Conservation (phyloP, 2,888 invertebrate species). For the Aproaerema taeniolella region DNA sequence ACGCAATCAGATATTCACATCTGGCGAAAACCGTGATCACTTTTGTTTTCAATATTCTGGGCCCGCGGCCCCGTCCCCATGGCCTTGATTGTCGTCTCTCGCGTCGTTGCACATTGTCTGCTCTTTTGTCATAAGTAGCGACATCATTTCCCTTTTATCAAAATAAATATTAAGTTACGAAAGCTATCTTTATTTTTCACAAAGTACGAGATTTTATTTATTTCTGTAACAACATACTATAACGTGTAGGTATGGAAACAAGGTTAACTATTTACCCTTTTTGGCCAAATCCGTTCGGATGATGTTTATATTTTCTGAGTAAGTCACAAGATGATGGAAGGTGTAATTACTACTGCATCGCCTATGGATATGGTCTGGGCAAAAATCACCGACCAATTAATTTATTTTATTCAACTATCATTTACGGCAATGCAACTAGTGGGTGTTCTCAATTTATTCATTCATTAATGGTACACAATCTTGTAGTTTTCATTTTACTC, state of each 20-base stretch:
- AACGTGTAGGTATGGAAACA: slow-evolving; percentile 38
- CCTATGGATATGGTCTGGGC: slow-evolving; percentile 12
- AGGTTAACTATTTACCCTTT: slow-evolving; percentile 42
- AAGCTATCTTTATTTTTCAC: slow-evolving; percentile 39
- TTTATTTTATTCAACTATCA: slow-evolving; percentile 15
- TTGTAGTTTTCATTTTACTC: no score
- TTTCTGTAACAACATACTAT: slow-evolving; percentile 25
- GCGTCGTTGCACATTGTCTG: slow-evolving; percentile 49
- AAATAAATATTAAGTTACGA: slow-evolving; percentile 55
- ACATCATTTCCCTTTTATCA: slow-evolving; percentile 62
- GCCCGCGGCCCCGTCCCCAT: slow-evolving; percentile 31
- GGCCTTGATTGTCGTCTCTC: slow-evolving; percentile 54
- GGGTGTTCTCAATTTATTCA: no score
- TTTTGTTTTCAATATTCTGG: slow-evolving; percentile 60
- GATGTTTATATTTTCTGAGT: slow-evolving; percentile 31
- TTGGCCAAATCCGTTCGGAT: slow-evolving; percentile 34
- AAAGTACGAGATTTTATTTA: slow-evolving; percentile 32
- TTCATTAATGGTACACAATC: no score
- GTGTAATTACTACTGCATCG: slow-evolving; percentile 26
- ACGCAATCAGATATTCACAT: slow-evolving; percentile 37
- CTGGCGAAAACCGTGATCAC: slow-evolving; percentile 55
- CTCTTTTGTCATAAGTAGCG: slow-evolving; percentile 44
- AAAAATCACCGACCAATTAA: slow-evolving; percentile 11
- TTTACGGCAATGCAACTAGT: slow-evolving; percentile 16
- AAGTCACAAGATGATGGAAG: slow-evolving; percentile 40